These are phyloP conservation scores for Meliscaeva auricollis DNA, from an alignment of 2,888 invertebrate species.

Conservation along the genomic window DNA sequence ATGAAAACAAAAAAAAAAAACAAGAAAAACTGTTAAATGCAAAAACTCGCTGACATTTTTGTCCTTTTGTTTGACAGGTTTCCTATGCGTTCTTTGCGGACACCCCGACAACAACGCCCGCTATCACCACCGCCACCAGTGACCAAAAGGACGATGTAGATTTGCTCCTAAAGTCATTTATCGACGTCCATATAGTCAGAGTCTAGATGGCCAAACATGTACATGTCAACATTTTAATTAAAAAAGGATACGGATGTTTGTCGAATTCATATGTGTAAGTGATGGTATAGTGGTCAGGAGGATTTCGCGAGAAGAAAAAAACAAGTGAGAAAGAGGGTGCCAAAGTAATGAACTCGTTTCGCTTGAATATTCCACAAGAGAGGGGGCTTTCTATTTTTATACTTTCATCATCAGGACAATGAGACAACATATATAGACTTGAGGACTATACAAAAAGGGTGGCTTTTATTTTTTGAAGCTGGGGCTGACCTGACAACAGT, in stretches of 20 bases:
- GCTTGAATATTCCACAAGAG: conserved; percentile 50
- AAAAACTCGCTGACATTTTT: conserved; percentile 69
- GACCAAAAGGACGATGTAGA: conserved; percentile 37
- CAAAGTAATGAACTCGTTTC: conserved; percentile 76
- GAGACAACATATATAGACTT: neutral
- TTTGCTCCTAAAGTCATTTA: conserved; percentile 73
- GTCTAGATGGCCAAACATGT: conserved; percentile 70
- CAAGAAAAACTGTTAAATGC: conserved; percentile 28
- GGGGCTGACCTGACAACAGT: conserved; percentile 34
- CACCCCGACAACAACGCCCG: conserved; percentile 1
- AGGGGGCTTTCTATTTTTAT: conserved; percentile 20
- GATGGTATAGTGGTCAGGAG: conserved; percentile 20
- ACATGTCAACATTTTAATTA: conserved; percentile 85
- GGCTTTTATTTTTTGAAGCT: neutral
- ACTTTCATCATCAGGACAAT: neutral
- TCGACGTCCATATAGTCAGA: conserved; percentile 54
- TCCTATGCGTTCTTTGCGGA: conserved; percentile 37
- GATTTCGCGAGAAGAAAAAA: conserved; percentile 48
- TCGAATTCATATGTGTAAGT: conserved; percentile 61
- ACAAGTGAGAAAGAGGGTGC: conserved; percentile 66
- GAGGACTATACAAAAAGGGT: conserved; percentile 9
- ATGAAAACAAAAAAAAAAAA: conserved; percentile 26
- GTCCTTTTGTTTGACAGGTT: conserved; percentile 76
- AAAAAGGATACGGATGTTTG: conserved; percentile 83
- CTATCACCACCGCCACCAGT: too few relatives aligned